These are phyloP conservation scores for Halcyon chelicuti DNA, from an alignment of 2,797 vertebrate species.

Conservation along the genomic window DNA sequence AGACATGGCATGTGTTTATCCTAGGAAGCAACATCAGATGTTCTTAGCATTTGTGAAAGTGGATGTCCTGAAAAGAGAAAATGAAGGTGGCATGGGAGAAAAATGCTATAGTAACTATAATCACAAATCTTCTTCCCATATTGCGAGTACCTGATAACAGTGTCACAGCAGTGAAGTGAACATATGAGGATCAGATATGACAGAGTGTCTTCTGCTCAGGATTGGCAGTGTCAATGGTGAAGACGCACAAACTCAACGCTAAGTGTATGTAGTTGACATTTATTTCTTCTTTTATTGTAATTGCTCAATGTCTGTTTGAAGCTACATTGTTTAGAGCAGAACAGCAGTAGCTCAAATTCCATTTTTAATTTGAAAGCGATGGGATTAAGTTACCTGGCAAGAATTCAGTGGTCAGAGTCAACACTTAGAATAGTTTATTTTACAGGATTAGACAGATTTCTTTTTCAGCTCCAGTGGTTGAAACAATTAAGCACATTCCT, in stretches of 20 bases:
- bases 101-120: neutral
- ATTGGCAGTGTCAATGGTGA: neutral
- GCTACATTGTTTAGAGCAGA: neutral
- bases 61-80: neutral
- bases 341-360: neutral
- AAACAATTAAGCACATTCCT: neutral
- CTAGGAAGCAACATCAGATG: neutral
- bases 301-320: neutral
- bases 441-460: neutral
- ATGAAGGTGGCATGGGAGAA: neutral
- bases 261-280: neutral
- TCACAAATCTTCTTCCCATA: neutral
- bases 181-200: neutral
- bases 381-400: slow-evolving; percentile 17
- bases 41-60: neutral
- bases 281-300: neutral
- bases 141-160: neutral
- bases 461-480: neutral
- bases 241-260: neutral
- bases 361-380: slow-evolving; percentile 4
- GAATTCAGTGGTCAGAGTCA: neutral
- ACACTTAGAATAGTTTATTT: neutral
- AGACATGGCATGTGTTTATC: neutral
- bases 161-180: neutral
- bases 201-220: neutral